A percentile compares a stretch with the other conserved stretches of the same genome.
phyloP scores from a whole-genome alignment of 2,888 invertebrate species.

The Argynnis bischoffii region DNA sequence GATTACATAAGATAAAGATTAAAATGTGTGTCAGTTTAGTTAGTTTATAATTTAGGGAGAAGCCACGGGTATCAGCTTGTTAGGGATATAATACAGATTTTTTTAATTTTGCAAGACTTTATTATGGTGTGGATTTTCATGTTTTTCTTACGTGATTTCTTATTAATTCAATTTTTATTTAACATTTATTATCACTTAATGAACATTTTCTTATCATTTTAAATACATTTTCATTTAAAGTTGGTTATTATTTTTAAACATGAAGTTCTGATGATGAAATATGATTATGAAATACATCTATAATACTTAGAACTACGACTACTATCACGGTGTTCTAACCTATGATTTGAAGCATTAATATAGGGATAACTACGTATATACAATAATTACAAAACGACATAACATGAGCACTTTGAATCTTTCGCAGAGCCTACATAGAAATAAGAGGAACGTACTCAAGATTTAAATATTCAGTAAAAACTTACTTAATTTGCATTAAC shows the following conservation, averaged over 20 bases:
- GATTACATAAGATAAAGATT: too few relatives aligned
- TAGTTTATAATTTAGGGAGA: too few relatives aligned
- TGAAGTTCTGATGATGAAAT: constrained; percentile 6
- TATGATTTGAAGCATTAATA: constrained; percentile 69
- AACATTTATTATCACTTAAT: constrained; percentile 7
- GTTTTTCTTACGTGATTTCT: not conserved
- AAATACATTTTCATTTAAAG: constrained; percentile 5
- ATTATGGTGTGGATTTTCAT: not conserved
- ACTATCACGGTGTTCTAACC: constrained; percentile 79
- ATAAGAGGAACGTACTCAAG: not conserved
- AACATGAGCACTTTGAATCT: constrained; percentile 60
- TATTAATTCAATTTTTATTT: constrained; percentile 4
- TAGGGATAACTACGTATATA: constrained; percentile 56
- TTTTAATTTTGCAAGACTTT: not conserved
- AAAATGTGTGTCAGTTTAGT: too few relatives aligned
- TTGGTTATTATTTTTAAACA: not conserved
- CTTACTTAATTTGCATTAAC: too few relatives aligned
- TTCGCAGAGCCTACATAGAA: not conserved
- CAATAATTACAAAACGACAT: constrained; percentile 69
- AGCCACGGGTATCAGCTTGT: too few relatives aligned
- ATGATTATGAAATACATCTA: constrained; percentile 25
- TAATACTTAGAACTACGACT: constrained; percentile 52
- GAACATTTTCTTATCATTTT: constrained; percentile 5
- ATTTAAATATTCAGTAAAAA: not conserved
- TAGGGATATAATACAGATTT: not conserved